A percentile compares a stretch with the other conserved stretches of the same genome.
phyloP scores from a whole-genome alignment of 2,113 vertebrate genomes.

The Okapia johnstoni region DNA sequence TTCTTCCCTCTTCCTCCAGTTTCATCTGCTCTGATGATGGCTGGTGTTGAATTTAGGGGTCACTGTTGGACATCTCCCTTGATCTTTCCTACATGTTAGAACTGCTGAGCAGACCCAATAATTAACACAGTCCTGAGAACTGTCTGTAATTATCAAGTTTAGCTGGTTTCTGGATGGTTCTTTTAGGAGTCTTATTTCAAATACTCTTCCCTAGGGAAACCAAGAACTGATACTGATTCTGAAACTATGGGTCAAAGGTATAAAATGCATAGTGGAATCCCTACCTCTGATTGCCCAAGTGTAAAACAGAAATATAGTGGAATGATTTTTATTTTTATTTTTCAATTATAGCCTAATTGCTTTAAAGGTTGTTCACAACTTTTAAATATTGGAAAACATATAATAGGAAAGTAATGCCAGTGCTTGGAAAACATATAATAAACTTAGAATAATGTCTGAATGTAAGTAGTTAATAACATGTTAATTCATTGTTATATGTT shows the following conservation, averaged over 20 bases:
- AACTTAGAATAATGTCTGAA: not conserved
- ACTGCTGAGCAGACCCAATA: not conserved
- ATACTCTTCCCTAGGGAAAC: not conserved
- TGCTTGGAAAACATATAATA: not conserved
- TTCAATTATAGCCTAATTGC: not conserved
- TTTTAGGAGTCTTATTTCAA: slow-evolving; percentile 5
- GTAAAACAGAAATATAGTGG: not conserved
- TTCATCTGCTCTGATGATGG: not conserved
- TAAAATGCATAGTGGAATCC: not conserved
- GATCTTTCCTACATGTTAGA: not conserved
- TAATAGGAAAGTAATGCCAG: not conserved
- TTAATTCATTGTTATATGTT: not conserved
- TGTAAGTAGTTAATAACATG: not conserved
- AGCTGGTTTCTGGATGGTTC: not conserved
- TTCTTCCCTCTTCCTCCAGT: not conserved
- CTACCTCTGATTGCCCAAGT: not conserved
- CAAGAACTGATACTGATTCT: not conserved
- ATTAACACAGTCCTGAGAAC: not conserved
- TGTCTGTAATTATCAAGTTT: slow-evolving; percentile 2
- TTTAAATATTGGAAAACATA: not conserved
- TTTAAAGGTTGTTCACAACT: not conserved
- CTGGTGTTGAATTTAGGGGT: not conserved
- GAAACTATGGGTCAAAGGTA: not conserved
- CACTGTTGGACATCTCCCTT: not conserved
- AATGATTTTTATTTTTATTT: not conserved